Base-by-base conservation (phyloP, 1,140 invertebrate species). In the Diplogasteroides magnus region DNA sequence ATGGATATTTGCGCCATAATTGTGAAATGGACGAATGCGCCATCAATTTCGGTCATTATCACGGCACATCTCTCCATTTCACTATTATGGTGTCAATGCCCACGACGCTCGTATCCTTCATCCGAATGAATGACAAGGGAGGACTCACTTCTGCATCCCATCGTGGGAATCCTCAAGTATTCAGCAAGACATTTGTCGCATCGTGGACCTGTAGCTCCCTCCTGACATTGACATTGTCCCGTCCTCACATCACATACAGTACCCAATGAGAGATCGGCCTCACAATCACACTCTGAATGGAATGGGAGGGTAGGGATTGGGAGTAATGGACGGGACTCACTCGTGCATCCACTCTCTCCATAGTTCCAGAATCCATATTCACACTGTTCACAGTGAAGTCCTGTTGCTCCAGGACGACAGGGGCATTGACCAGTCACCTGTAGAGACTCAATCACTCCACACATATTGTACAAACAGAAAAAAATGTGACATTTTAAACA, bases 301-400 rank as follows among this genome's bases (percentile, higher is more conserved):
- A n/a, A n/a, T n/a, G n/a, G n/a, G n/a, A 6, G 37, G 19, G 37
- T 48, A 19, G 19, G 6, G 48, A 23, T 2, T 37, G 13, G 48
- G 3, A 65, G 64, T n/a, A 48, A 63, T 14, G 25, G 13, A 13
- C 13, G 29, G 13, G 28, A 63, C 88, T 88, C 86, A 93, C 91
- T 89, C 72, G 88, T 87, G 82, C 95, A 98, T 65, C 95, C 96
- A 0, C 89, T 86, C 0, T 86, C 83, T 1, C 89, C 88, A 81
- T 94, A 97, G 80, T 97, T 91, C 94, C 94, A 98, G 81, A 89
- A 96, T 27, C 94, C 94, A 31, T 90, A 87, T 0, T 93, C 91
- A 84, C 96, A 99, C 2, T 90, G 88, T 76, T 97, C 93, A 84
- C 96, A 98, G 79, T 92, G 93, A 77, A 92, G 90, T 0, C 96